Conservation (phyloP, 1,140 invertebrate genomes). For the Drosophila kurseongensis region DNA sequence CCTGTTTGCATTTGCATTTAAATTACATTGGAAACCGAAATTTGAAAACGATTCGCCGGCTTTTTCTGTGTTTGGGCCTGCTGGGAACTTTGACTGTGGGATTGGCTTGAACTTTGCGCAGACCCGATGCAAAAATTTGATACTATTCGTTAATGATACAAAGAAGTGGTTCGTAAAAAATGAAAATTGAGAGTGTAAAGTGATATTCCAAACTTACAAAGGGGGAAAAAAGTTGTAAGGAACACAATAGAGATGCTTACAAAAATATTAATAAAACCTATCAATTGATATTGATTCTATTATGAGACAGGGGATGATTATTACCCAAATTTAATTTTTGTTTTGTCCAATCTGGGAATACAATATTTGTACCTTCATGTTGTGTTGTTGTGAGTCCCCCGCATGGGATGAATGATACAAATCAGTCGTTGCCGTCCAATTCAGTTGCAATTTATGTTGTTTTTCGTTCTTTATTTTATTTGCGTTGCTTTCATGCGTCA, state of each 20-base stretch:
- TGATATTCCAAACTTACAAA: background rate
- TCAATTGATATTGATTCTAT: no score
- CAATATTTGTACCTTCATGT: background rate
- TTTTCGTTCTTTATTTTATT: constrained; percentile 15
- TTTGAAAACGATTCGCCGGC: constrained; percentile 8
- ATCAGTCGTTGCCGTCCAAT: background rate
- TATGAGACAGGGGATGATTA: background rate
- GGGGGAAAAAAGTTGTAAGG: background rate
- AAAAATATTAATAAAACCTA: constrained; percentile 3
- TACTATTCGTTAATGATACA: constrained; percentile 26
- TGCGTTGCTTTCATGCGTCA: constrained; percentile 33
- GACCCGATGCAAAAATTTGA: constrained; percentile 25
- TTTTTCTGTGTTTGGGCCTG: constrained; percentile 30
- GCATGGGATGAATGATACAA: background rate
- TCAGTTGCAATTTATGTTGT: constrained; percentile 15
- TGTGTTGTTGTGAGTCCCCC: background rate
- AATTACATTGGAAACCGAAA: constrained; percentile 54
- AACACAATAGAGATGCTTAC: background rate
- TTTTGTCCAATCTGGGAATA: background rate
- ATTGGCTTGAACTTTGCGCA: constrained; percentile 41
- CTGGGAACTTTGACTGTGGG: constrained; percentile 44
- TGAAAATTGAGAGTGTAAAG: constrained; percentile 8
- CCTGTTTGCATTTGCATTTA: constrained; percentile 66
- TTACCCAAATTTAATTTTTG: background rate
- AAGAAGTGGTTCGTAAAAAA: background rate